These are phyloP conservation scores for Eurytoma californica DNA, from an alignment of 2,888 invertebrate species.

Conservation along the genomic window DNA sequence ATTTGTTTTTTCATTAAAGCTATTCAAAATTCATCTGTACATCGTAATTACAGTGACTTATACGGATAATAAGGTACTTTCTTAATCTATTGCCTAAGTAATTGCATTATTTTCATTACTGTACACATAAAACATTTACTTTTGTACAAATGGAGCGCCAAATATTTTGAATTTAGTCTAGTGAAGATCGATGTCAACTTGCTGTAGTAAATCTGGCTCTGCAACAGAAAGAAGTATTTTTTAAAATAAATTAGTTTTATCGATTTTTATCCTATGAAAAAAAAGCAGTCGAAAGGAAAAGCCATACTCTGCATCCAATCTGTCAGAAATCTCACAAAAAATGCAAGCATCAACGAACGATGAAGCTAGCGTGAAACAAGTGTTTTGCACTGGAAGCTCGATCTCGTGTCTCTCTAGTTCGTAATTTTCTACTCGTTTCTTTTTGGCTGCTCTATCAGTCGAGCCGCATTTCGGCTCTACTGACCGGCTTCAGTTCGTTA, in stretches of 20 bases:
- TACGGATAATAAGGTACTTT: constrained; percentile 44
- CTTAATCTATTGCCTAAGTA: not conserved
- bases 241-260: constrained; percentile 24
- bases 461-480: constrained; percentile 22
- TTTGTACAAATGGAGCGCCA: constrained; percentile 32
- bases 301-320: not conserved
- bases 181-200: constrained; percentile 70
- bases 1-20: too few species aligned
- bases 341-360: constrained; percentile 7
- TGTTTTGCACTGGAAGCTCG: not conserved
- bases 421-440: constrained; percentile 35
- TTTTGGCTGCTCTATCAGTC: constrained; percentile 32
- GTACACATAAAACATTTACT: constrained; percentile 22
- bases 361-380: constrained; percentile 10
- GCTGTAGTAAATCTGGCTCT: constrained; percentile 72
- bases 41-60: constrained; percentile 10
- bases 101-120: constrained; percentile 8
- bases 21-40: too few species aligned
- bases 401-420: not conserved
- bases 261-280: not conserved
- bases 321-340: constrained; percentile 23
- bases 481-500: constrained; percentile 19
- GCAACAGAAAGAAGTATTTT: constrained; percentile 60
- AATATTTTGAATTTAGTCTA: constrained; percentile 31
- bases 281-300: constrained; percentile 9